Evolutionary conservation across 2,113 vertebrate genomes (phyloP).

Genomic region (Spea bombifrons): DNA sequence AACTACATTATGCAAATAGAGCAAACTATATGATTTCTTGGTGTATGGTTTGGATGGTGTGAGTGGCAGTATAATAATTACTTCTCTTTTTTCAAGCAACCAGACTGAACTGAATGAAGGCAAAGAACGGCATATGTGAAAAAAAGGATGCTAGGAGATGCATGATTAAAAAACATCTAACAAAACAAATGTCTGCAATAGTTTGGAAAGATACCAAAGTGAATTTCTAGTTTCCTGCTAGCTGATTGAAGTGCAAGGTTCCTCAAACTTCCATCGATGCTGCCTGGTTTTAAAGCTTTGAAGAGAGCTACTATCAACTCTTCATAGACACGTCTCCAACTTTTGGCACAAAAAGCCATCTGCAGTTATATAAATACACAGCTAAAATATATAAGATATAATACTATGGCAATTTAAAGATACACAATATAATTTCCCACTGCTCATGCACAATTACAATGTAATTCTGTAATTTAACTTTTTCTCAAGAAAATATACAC

Average conservation of each 20-base stretch:
- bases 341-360: too few relatives aligned
- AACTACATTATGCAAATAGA: conserved; percentile 20
- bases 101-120: conserved; percentile 29
- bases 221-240: conserved; percentile 20
- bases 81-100: conserved; percentile 34
- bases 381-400: too few relatives aligned
- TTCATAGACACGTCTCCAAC: too few relatives aligned
- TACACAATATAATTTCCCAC: too few relatives aligned
- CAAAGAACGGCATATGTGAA: conserved; percentile 25
- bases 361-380: too few relatives aligned
- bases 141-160: conserved; percentile 15
- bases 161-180: conserved; percentile 38
- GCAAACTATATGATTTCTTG: conserved; percentile 6
- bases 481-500: too few relatives aligned
- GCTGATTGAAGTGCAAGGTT: conserved; percentile 27
- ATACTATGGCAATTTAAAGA: too few relatives aligned
- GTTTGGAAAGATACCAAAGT: conserved; percentile 6
- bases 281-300: conserved; percentile 16
- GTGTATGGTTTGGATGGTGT: conserved; percentile 21
- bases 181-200: conserved; percentile 25
- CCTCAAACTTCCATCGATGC: conserved; percentile 10
- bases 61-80: conserved; percentile 46
- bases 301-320: background rate
- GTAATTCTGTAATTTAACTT: too few relatives aligned
- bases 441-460: too few relatives aligned